Percentiles rank a stretch among this genome's conserved stretches.
These are phyloP conservation scores for Actinernus sp. DNA, from an alignment of 92 coral and sea anemone species.

Conservation along the genomic window DNA sequence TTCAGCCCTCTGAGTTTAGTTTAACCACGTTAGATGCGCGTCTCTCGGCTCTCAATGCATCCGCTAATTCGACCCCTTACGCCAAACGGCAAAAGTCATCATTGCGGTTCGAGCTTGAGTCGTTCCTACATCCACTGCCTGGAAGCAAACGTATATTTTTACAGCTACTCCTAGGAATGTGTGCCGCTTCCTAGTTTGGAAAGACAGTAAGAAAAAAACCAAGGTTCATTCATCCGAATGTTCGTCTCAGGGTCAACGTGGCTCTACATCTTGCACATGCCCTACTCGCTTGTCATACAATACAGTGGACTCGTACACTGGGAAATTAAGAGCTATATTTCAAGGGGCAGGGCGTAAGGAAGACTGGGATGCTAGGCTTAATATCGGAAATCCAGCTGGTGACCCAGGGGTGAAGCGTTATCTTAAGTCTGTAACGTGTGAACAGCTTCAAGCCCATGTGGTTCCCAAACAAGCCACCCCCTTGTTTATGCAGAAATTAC, in stretches of 20 bases:
- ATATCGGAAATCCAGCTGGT: conserved; percentile 18
- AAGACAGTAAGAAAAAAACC: conserved; percentile 26
- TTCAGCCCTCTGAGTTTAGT: too few species aligned
- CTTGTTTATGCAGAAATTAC: conserved; percentile 14
- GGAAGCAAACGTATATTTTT: conserved; percentile 26
- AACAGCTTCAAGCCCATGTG: neutral
- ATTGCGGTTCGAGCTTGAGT: conserved; percentile 14
- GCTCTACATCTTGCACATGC: conserved; percentile 3
- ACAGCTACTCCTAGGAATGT: conserved; percentile 23
- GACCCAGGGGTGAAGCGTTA: conserved; percentile 10
- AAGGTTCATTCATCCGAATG: conserved; percentile 10
- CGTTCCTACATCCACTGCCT: conserved; percentile 15
- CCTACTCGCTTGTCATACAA: conserved; percentile 30
- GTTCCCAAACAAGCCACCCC: conserved; percentile 9
- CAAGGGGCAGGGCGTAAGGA: conserved; percentile 1
- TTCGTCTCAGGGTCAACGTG: neutral
- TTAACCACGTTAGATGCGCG: too few species aligned
- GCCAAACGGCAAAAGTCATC: conserved; percentile 36
- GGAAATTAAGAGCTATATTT: conserved; percentile 8
- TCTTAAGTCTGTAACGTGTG: neutral
- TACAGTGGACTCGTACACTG: conserved; percentile 30
- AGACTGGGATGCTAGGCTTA: conserved; percentile 3
- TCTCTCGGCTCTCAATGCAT: neutral
- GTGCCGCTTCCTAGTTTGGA: conserved; percentile 31
- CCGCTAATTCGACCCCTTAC: neutral